These are phyloP conservation scores for Episyrphus balteatus DNA, from an alignment of 1,140 invertebrate species.

Conservation along the genomic window DNA sequence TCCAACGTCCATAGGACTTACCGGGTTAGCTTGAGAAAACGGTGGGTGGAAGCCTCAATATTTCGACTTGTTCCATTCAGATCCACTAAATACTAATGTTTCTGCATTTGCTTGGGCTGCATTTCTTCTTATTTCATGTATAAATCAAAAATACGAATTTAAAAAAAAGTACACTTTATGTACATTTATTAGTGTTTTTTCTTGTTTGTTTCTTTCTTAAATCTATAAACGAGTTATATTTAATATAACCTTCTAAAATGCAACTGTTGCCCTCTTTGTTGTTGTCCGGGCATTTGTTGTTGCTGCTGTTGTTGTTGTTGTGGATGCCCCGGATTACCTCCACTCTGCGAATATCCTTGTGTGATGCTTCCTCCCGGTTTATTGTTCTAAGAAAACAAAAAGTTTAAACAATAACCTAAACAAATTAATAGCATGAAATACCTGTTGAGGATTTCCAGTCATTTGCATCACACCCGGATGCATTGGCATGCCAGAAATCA, in stretches of 20 bases:
- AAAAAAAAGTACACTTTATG: no score
- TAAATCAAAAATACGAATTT: no score
- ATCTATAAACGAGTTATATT: no score
- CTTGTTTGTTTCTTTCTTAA: no score
- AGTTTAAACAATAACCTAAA: background rate
- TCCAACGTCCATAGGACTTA: no score
- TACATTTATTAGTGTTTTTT: no score
- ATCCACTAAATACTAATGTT: no score
- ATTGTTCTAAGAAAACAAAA: conserved; percentile 17
- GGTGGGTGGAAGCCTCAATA: no score
- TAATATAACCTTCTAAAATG: conserved; percentile 10
- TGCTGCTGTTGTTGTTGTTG: conserved; percentile 26
- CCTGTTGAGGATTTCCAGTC: conserved; percentile 20
- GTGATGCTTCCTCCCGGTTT: conserved; percentile 29
- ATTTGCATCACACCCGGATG: conserved; percentile 34
- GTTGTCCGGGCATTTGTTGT: conserved; percentile 25
- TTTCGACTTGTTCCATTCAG: no score
- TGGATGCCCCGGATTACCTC: conserved; percentile 14
- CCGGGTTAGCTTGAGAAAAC: no score
- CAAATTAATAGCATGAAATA: conserved; percentile 5
- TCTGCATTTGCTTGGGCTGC: no score
- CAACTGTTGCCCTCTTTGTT: conserved; percentile 21
- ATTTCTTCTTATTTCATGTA: no score
- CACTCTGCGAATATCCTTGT: conserved; percentile 28
- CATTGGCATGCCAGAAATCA: conserved; percentile 23